phyloP scores from a whole-genome alignment of 2,888 invertebrate species.

The Dysmachus trigonus region DNA sequence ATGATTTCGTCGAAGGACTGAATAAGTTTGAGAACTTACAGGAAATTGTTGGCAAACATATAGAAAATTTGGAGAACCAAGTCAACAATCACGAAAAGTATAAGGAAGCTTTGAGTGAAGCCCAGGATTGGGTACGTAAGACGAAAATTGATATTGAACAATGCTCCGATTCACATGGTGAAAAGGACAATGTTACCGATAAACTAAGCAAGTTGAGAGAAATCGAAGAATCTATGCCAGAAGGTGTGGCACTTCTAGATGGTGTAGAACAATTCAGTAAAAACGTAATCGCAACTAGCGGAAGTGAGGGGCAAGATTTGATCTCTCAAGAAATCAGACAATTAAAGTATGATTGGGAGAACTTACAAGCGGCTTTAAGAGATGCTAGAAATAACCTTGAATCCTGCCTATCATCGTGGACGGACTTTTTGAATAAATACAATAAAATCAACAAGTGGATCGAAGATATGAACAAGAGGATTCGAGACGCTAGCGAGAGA shows the following conservation, averaged over 20 bases:
- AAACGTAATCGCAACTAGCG: constrained; percentile 78
- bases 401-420: constrained; percentile 83
- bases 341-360: constrained; percentile 83
- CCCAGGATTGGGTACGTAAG: constrained; percentile 86
- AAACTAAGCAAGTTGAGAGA: constrained; percentile 79
- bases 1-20: constrained; percentile 76
- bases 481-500: constrained; percentile 73
- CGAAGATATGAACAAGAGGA: constrained; percentile 72
- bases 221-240: constrained; percentile 73
- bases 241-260: constrained; percentile 78
- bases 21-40: constrained; percentile 77
- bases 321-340: constrained; percentile 85
- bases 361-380: constrained; percentile 77
- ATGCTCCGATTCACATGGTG: constrained; percentile 87
- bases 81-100: constrained; percentile 89
- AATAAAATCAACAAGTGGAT: constrained; percentile 81
- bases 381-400: constrained; percentile 79
- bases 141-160: constrained; percentile 84
- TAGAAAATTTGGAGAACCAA: constrained; percentile 80
- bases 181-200: constrained; percentile 78
- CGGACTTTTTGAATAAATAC: constrained; percentile 78
- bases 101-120: constrained; percentile 81
- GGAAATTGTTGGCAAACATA: constrained; percentile 72
- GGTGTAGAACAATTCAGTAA: constrained; percentile 79
- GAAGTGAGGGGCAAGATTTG: constrained; percentile 82